Percentiles rank a stretch among this genome's conserved stretches.
Evolutionary conservation across 2,888 invertebrate genomes (phyloP).

Genomic region (Pristionchus fissidentatus): DNA sequence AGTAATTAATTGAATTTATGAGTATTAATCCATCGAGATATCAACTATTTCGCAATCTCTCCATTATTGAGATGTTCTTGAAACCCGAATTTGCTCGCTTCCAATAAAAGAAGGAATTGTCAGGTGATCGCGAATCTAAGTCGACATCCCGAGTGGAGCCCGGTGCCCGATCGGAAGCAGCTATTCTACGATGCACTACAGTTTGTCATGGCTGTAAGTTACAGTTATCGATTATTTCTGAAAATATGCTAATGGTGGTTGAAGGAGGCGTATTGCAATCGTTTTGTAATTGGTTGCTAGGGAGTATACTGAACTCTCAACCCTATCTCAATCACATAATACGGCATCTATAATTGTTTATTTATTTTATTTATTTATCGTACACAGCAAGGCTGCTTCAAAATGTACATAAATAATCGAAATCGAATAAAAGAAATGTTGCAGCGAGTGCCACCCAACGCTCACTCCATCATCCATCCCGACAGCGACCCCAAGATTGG

Average conservation of each 20-base stretch:
- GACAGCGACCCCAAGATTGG: slow-evolving; percentile 34
- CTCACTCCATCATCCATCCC: slow-evolving; percentile 46
- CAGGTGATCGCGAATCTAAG: slow-evolving; percentile 24
- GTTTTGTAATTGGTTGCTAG: too few species aligned
- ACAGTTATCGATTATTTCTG: neutral
- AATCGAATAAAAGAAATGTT: neutral
- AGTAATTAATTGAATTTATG: too few species aligned
- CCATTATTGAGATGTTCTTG: too few species aligned
- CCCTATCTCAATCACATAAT: too few species aligned
- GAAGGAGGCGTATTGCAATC: too few species aligned
- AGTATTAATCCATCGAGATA: neutral
- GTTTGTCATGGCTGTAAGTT: slow-evolving; percentile 39
- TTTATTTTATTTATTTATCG: neutral
- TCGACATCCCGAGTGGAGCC: slow-evolving; percentile 41
- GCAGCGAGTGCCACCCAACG: slow-evolving; percentile 43
- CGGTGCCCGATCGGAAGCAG: neutral
- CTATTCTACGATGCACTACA: slow-evolving; percentile 43
- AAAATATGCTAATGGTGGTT: too few species aligned
- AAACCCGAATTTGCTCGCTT: too few species aligned
- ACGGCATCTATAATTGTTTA: too few species aligned
- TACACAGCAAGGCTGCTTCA: too few species aligned
- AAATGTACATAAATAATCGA: too few species aligned
- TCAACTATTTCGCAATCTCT: neutral
- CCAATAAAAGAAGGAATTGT: neutral
- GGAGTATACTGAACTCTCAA: too few species aligned